A percentile compares a stretch with the other conserved stretches of the same genome.
Evolutionary conservation across 2,888 invertebrate species (phyloP).

Genomic region (Amphipyra berbera): DNA sequence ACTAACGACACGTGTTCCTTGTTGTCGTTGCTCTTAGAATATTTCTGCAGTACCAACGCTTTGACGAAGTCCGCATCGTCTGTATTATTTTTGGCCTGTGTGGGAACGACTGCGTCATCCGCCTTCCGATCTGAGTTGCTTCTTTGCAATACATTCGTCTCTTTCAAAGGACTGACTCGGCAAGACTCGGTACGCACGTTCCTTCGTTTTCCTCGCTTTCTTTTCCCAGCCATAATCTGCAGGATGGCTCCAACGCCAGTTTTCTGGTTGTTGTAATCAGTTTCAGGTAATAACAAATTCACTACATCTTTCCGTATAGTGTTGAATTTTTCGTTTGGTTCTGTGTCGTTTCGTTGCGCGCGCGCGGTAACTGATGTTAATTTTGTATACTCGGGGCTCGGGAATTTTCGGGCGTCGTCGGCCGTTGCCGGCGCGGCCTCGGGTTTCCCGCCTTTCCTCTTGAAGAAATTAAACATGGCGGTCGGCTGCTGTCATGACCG

Average conservation of each 20-base stretch:
- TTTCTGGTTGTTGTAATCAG: constrained; percentile 80
- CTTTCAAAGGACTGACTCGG: constrained; percentile 75
- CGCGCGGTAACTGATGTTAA: constrained; percentile 75
- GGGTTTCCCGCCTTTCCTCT: constrained; percentile 84
- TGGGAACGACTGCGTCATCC: constrained; percentile 64
- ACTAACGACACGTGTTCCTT: constrained; percentile 84
- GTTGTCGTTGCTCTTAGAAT: constrained; percentile 77
- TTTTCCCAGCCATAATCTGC: constrained; percentile 86
- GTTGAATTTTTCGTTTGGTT: constrained; percentile 68
- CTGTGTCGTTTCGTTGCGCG: constrained; percentile 66
- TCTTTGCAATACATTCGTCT: constrained; percentile 71
- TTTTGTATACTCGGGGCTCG: constrained; percentile 67
- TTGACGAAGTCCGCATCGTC: constrained; percentile 82
- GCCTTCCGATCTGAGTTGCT: constrained; percentile 71
- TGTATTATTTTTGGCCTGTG: constrained; percentile 79
- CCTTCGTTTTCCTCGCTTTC: constrained; percentile 72
- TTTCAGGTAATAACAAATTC: constrained; percentile 81
- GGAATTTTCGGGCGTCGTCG: constrained; percentile 70
- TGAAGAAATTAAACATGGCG: constrained; percentile 87
- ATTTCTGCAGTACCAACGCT: constrained; percentile 85
- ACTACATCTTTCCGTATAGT: constrained; percentile 85
- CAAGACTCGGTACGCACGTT: constrained; percentile 76
- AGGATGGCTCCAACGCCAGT: constrained; percentile 81
- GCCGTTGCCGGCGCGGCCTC: constrained; percentile 68
- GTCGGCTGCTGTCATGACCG: constrained; percentile 73